Percentiles rank a stretch among this genome's conserved stretches.
These are phyloP conservation scores for Callosobruchus maculatus DNA, from an alignment of 2,888 invertebrate genomes.

Conservation along the genomic window DNA sequence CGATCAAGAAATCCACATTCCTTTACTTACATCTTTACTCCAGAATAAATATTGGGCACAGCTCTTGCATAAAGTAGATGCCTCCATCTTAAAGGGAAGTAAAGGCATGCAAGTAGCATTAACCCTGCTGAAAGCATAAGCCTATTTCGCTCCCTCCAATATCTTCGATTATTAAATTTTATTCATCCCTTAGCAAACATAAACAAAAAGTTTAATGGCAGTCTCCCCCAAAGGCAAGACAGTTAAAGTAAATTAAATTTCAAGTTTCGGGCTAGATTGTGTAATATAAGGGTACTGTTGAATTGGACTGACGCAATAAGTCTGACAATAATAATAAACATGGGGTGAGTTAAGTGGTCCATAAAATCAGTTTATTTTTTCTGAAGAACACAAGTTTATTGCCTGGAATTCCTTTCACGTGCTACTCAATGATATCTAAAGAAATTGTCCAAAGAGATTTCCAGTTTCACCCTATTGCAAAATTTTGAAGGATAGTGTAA, in stretches of 20 bases:
- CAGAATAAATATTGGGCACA: neutral
- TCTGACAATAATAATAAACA: neutral
- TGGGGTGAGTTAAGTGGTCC: neutral
- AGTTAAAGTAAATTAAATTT: constrained; percentile 28
- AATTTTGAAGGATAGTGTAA: too few species aligned
- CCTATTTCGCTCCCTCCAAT: neutral
- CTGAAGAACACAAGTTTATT: neutral
- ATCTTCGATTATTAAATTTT: constrained; percentile 27
- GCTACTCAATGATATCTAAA: too few species aligned
- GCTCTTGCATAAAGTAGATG: neutral
- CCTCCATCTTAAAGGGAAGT: neutral
- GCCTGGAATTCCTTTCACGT: too few species aligned
- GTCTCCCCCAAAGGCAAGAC: constrained; percentile 22
- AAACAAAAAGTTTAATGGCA: constrained; percentile 28
- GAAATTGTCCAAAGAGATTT: too few species aligned
- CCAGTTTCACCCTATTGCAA: too few species aligned
- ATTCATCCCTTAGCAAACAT: constrained; percentile 24
- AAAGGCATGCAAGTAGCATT: neutral
- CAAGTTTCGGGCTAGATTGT: constrained; percentile 25
- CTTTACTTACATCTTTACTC: too few species aligned
- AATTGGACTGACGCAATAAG: neutral
- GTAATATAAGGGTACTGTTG: constrained; percentile 1
- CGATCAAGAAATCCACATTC: too few species aligned
- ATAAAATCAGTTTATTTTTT: neutral
- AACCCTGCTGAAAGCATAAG: neutral